A percentile compares a stretch with the other conserved stretches of the same genome.
Conservation (phyloP, 2,113 vertebrate species). For the Xiphophorus hellerii region DNA sequence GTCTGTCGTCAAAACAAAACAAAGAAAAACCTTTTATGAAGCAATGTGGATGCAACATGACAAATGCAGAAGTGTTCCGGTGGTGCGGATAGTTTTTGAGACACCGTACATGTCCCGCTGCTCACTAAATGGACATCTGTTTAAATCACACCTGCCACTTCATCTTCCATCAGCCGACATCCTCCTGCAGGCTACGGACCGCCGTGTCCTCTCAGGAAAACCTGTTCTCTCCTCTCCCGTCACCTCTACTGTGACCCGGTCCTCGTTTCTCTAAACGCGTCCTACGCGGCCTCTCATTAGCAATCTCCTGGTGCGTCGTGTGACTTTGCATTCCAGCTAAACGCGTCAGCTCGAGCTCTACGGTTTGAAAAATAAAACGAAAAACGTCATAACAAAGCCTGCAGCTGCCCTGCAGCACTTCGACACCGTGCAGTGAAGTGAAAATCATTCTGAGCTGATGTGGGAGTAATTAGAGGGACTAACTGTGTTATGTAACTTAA, state of each 20-base stretch:
- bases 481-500: not conserved
- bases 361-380: not conserved
- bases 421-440: not conserved
- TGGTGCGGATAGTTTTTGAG: not conserved
- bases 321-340: conserved; percentile 4
- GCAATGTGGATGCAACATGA: not conserved
- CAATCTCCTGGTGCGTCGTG: not conserved
- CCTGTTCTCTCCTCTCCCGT: not conserved
- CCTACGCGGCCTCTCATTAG: not conserved
- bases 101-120: not conserved
- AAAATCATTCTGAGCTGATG: conserved; percentile 2
- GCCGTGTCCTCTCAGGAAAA: not conserved
- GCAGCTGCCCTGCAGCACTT: conserved; percentile 4
- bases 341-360: not conserved
- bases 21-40: not conserved
- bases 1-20: not conserved
- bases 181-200: not conserved
- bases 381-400: not conserved
- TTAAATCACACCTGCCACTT: not conserved
- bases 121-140: not conserved
- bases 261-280: not conserved
- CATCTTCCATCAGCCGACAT: not conserved
- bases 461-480: not conserved
- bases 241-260: not conserved
- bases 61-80: not conserved